These are phyloP conservation scores for Brenthis ino DNA, from an alignment of 2,888 invertebrate species.

Conservation along the genomic window DNA sequence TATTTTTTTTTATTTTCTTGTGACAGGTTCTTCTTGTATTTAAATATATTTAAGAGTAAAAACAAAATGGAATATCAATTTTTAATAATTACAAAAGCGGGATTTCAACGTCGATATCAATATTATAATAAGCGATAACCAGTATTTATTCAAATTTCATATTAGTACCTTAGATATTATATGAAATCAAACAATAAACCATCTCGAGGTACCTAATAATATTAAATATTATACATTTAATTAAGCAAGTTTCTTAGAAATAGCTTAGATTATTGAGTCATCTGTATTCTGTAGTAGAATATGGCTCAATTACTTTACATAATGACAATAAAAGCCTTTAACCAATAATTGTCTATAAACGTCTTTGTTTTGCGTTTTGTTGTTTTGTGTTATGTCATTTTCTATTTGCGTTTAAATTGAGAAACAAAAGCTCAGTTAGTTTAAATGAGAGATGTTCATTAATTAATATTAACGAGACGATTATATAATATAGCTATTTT, in stretches of 20 bases:
- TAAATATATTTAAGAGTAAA: no score
- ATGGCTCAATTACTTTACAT: slow-evolving; percentile 27
- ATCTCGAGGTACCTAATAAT: no score
- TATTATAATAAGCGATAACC: no score
- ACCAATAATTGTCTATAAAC: slow-evolving; percentile 22
- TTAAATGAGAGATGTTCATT: slow-evolving; percentile 2
- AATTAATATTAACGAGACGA: background rate
- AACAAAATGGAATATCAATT: no score
- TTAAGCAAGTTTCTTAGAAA: background rate
- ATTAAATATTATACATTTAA: no score
- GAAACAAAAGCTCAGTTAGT: background rate
- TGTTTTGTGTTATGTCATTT: slow-evolving; percentile 18
- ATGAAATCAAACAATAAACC: no score
- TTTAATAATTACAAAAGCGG: no score
- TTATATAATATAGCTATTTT: background rate
- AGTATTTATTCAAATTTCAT: no score
- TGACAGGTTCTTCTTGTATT: no score
- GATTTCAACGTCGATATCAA: no score
- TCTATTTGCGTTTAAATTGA: slow-evolving; percentile 22
- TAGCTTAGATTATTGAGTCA: slow-evolving; percentile 14
- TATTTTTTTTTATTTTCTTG: no score
- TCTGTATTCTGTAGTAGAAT: slow-evolving; percentile 6
- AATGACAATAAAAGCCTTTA: slow-evolving; percentile 21
- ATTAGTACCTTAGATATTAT: no score
- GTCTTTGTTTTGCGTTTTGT: slow-evolving; percentile 12